Base-by-base conservation (phyloP, 2,797 vertebrate species). In the Sebastes diploproa region DNA sequence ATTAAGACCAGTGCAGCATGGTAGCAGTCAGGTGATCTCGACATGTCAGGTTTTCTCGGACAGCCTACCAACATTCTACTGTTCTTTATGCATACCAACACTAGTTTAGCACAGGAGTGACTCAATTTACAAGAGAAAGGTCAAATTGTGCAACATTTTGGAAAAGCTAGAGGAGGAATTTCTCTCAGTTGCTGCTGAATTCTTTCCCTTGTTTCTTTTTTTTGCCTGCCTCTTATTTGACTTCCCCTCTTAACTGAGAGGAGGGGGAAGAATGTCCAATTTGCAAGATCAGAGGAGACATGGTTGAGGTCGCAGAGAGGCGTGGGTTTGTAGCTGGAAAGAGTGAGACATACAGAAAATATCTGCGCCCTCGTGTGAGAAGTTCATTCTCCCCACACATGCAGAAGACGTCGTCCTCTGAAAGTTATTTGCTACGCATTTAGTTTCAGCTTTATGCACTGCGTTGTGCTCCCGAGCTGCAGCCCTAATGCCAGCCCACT, bases 251-350 rank as follows among this genome's bases (percentile, higher is more conserved):
- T 32, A 3, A 67, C 71, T 75, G 70, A 68, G 69, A 66, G 36
- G 55, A 72, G 36, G 52, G 56, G 59, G 60, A 55, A 71, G 78
- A 80, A 79, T 72, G 81, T 86, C 81, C 80, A 80, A 76, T 85
- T 88, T 88, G 80, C 80, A 75, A 91, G 87, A 90, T 90, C 81
- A 89, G 83, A 86, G 81, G 61, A 83, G 84, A 82, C 77, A 60
- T 67, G 78, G 85, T 50, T 73, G 81, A 83, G 68, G 85, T 86
- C 60, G 23, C 77, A 84, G 54, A 23, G 71, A 86, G 80, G 80
- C 79, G 82, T 75, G 72, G 77, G 76, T 86, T 69, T 69, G 38
- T 79, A 50, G 36, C 83, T 82, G 82, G 84, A 85, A 85, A 86
- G 59, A 86, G 34, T 81, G 83, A 88, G 69, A 74, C 81, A 75